Base-by-base conservation (phyloP, 2,888 invertebrate genomes). In the Cyaniris semiargus region DNA sequence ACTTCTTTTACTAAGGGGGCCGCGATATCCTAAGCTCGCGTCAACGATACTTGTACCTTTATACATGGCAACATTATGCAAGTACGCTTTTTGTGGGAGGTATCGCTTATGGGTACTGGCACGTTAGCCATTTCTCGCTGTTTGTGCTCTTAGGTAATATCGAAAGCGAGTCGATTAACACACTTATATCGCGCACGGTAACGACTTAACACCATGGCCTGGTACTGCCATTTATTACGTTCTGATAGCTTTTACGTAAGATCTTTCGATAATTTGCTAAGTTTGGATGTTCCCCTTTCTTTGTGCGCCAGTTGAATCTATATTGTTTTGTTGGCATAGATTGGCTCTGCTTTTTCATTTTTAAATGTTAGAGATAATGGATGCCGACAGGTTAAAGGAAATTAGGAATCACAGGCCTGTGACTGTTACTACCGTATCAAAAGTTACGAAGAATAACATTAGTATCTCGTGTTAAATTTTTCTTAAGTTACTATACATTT, bases 161-260 rank as follows among this genome's bases (percentile, higher is more conserved):
- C 74, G 74, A 74, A 74, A 74, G 74, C 70, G 74, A 78, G 76
- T 58, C 60, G 76, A 78, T 78, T 75, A 76, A 76, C 78, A 78
- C 74, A 78, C 76, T 76, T 78, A 53, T 70, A 75, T 70, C 44
- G 76, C 76, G 44, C n/a, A 72, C 44, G 44, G 71, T 44, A 71
- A 71, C 71, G 71, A 71, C 44, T 71, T 71, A 70, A 44, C 71
- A 71, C 71, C 71, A 71, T 71, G 21, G 31, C 31, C 31, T 31
- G 31, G 72, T 13, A 72, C 34, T 38, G 34, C 71, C 23, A 78
- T 78, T 78, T 76, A 78, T 48, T 44, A 70, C 78, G 38, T 78
- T 66, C 15, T 66, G 66, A 66, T 66, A 31, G 66, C 21, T 72
- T 44, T 79, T 79, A 79, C 31, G 75, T 77, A 76, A 78, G 34